Base-by-base conservation (phyloP, 2,888 invertebrate species). In the Noctua janthina region DNA sequence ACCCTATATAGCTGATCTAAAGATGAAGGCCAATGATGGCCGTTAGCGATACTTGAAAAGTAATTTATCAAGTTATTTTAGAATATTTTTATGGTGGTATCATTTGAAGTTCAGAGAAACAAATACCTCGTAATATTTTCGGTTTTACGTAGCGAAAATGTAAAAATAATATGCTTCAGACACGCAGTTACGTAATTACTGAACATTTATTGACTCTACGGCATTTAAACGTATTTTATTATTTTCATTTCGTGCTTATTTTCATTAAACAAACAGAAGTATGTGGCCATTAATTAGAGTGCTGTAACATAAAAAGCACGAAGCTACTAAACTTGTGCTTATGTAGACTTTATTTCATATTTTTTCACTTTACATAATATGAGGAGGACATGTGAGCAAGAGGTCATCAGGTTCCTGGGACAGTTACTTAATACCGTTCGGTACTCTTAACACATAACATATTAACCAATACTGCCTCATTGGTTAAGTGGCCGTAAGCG, bases 151-250 rank as follows among this genome's bases (percentile, higher is more conserved):
- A 3, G 29, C 54, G 35, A 74, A 76, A 66, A 78, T 64, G 67
- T 78, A 7, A 66, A 87, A 83, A 79, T 84, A 84, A 84, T 87
- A 76, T 29, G 43, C 35, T 67, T 62, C n/a, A 2, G 23, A 39
- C 84, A 87, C 87, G 87, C 87, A 84, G 74, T 54, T 35, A 17
- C 8, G 75, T 74, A 78, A 85, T 78, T 79, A 87, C 62, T n/a
- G 20, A 56, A n/a, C 78, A 39, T 64, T 83, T 68, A 84, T 84
- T 69, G 71, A 75, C 64, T 78, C 15, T 4, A 43, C 5, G 13
- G 43, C 43, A 83, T 84, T 78, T 29, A 17, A 8, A 66, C 29
- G 20, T 59, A 74, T 68, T 59, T 20, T 74, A 78, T 75, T 87
- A 76, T 64, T 73, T 62, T n/a, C n/a, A 54, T 75, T 87, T 84